These are phyloP conservation scores for Lymantria dispar DNA, from an alignment of 2,888 invertebrate genomes.

Conservation along the genomic window DNA sequence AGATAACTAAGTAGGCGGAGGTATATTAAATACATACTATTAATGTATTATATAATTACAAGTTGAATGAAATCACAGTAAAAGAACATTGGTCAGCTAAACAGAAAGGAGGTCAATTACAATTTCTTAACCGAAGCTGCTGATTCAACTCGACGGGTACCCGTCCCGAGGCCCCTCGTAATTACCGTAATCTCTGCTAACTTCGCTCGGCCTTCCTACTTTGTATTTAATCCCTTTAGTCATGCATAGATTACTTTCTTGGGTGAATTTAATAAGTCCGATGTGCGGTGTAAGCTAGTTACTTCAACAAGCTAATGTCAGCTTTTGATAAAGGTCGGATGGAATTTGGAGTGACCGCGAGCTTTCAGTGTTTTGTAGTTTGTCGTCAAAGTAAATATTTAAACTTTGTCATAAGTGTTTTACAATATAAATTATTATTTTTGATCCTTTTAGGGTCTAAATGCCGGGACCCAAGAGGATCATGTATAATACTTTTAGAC, in stretches of 20 bases:
- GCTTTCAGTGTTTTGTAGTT: too few species aligned
- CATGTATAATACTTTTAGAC: too few species aligned
- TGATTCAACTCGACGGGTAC: slow-evolving; percentile 17
- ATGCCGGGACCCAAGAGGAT: too few species aligned
- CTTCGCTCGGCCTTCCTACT: slow-evolving; percentile 23
- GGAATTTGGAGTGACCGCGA: not conserved
- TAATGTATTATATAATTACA: too few species aligned
- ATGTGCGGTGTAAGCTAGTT: not conserved
- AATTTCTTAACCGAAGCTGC: slow-evolving; percentile 18
- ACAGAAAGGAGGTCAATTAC: slow-evolving; percentile 31
- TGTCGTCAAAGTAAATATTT: too few species aligned
- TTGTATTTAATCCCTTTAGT: slow-evolving; percentile 24
- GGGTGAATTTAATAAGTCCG: not conserved
- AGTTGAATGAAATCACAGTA: too few species aligned
- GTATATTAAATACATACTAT: too few species aligned
- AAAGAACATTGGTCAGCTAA: not conserved
- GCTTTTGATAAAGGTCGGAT: not conserved
- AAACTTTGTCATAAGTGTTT: too few species aligned
- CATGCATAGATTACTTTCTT: slow-evolving; percentile 20
- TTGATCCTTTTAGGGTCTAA: too few species aligned
- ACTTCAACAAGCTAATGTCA: not conserved
- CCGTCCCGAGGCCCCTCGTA: slow-evolving; percentile 6
- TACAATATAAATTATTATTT: too few species aligned
- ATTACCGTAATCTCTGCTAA: slow-evolving; percentile 39
- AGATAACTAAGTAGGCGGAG: too few species aligned